A percentile compares a stretch with the other conserved stretches of the same genome.
Conservation (phyloP, 2,797 vertebrate genomes). For the Pagetopsis macropterus region DNA sequence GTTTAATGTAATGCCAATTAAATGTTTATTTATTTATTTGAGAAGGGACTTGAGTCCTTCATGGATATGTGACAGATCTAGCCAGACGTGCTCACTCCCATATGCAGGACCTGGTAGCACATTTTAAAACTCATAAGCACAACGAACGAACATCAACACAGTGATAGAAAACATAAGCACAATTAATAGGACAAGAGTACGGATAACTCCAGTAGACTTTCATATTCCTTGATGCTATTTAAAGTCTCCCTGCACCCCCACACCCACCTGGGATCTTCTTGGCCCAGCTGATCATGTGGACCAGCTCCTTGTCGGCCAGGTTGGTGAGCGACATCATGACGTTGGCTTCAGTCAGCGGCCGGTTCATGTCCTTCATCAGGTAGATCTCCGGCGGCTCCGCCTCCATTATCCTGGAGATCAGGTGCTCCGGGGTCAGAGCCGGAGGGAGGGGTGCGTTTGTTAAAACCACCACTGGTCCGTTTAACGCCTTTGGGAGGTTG, state of each 20-base stretch:
- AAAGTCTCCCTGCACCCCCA: not conserved
- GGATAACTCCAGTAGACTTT: not conserved
- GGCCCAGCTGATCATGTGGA: conserved; percentile 98
- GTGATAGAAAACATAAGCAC: no score
- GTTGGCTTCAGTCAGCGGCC: conserved; percentile 92
- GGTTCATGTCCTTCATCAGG: conserved; percentile 88
- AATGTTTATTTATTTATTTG: no score
- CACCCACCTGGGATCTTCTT: conserved; percentile 95
- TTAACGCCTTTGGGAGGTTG: conserved; percentile 42
- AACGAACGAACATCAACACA: no score
- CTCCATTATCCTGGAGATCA: conserved; percentile 90
- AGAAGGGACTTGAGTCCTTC: no score
- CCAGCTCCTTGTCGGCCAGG: conserved; percentile 95
- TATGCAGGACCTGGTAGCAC: no score
- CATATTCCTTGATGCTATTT: no score
- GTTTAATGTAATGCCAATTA: no score
- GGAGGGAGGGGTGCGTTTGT: conserved; percentile 72
- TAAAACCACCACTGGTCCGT: conserved; percentile 6
- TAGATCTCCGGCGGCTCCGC: conserved; percentile 94
- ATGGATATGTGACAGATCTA: no score
- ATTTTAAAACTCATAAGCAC: no score
- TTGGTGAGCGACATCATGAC: conserved; percentile 98
- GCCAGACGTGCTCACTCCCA: no score
- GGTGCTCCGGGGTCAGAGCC: conserved; percentile 87
- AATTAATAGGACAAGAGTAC: no score